Percentiles rank a stretch among this genome's conserved stretches.
Conservation (phyloP, 2,113 vertebrate genomes). For the Chionodraco myersi region DNA sequence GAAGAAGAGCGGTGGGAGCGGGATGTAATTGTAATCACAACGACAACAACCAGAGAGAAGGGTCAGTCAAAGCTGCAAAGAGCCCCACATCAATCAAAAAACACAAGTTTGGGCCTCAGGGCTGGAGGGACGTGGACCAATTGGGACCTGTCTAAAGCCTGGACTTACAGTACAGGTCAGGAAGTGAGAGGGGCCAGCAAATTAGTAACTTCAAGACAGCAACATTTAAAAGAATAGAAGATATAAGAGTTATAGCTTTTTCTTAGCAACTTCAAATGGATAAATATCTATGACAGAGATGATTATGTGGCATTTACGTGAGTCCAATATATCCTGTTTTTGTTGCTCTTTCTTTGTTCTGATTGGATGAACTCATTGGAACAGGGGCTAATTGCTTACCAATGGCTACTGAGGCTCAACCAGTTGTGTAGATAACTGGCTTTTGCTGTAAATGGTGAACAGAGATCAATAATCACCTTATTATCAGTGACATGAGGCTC, state of each 20-base stretch:
- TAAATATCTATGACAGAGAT: neutral
- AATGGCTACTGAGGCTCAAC: constrained; percentile 6
- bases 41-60: constrained; percentile 87
- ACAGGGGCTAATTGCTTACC: neutral
- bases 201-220: neutral
- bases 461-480: constrained; percentile 15
- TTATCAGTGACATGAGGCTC: constrained; percentile 83
- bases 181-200: neutral
- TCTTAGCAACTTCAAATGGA: constrained; percentile 17
- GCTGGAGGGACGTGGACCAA: constrained; percentile 41
- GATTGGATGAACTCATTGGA: neutral
- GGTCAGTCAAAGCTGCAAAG: constrained; percentile 86
- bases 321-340: neutral
- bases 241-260: constrained; percentile 6
- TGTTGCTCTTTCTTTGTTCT: neutral
- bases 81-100: constrained; percentile 84
- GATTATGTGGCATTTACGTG: neutral
- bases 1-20: constrained; percentile 85
- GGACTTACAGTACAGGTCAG: constrained; percentile 8
- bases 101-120: constrained; percentile 59
- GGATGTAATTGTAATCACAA: constrained; percentile 84
- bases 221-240: neutral
- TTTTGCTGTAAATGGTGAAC: neutral
- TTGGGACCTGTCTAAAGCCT: constrained; percentile 38
- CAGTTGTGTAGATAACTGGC: constrained; percentile 6